Base-by-base conservation (phyloP, 2,113 vertebrate genomes). In the Motacilla tschutschensis region DNA sequence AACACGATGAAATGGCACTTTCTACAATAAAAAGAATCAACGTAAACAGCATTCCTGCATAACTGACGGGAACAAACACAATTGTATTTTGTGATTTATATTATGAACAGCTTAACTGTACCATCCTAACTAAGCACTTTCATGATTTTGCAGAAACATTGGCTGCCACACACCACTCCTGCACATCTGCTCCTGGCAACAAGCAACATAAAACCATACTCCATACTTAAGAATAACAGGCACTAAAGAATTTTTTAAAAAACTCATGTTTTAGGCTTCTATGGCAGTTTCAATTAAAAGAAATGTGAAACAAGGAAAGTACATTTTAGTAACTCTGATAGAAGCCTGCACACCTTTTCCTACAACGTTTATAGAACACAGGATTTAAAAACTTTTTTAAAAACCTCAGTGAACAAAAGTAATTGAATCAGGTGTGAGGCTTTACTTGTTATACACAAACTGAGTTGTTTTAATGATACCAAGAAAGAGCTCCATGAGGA, bases 281-380 rank as follows among this genome's bases (percentile, higher is more conserved):
- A 38, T 1, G 0, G 8, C 10, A 71, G 19, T 40, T 36, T 19
- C 50, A 87, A 31, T 17, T 28, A 3, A 4, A 53, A 46, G 8
- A 50, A 0, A 31, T 2, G 1, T 12, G 5, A 74, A 85, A 66
- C 0, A 0, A 1, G 17, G 5, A 55, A 81, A 50, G 3, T 0
- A 2, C 5, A 12, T 24, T 53, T 50, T 6, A 36, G 4, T 18
- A 82, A 70, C 16, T 81, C 15, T 12, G 2, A 8, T 6, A 66
- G 12, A 44, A 44, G n/a, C 3, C n/a, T 0, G 0, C 10, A 47
- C 4, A 22, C 5, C 10, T 69, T 66, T 36, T 36, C 24, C 51
- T 36, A n/a, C 4, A 5, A 9, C 0, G 0, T 28, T 36, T 40
- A 47, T 10, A 50, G 72, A 73, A 38, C 8, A 24, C 0, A 1